Percentiles rank a stretch among this genome's conserved stretches.
These are phyloP conservation scores for Poeciliopsis turrubarensis DNA, from an alignment of 2,113 vertebrate genomes.

Conservation along the genomic window DNA sequence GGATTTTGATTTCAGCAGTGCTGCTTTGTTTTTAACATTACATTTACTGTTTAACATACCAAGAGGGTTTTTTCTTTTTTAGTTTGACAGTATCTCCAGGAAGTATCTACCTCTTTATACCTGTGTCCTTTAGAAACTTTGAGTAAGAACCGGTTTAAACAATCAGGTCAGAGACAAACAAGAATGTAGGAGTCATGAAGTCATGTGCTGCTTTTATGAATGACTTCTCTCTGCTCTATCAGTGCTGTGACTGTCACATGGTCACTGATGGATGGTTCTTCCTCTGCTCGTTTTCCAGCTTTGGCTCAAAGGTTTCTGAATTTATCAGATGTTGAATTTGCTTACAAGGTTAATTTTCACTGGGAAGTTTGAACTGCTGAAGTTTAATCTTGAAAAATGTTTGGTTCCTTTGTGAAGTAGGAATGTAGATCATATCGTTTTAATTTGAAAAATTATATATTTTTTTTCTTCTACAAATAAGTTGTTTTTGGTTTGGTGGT, in stretches of 20 bases:
- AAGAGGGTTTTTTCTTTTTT: neutral
- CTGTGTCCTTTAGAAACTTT: neutral
- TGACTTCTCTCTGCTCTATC: slow-evolving; percentile 66
- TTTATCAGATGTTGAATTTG: slow-evolving; percentile 18
- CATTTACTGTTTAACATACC: neutral
- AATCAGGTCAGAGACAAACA: slow-evolving; percentile 38
- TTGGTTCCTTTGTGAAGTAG: neutral
- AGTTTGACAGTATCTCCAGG: slow-evolving; percentile 4
- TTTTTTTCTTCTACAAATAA: too few relatives aligned
- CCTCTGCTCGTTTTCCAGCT: slow-evolving; percentile 24
- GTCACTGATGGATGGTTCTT: slow-evolving; percentile 61
- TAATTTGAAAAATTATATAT: too few relatives aligned
- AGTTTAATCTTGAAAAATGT: neutral
- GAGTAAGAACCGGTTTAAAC: slow-evolving; percentile 17
- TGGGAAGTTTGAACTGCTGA: too few relatives aligned
- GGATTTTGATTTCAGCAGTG: slow-evolving; percentile 10
- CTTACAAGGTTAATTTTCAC: neutral
- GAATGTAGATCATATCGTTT: too few relatives aligned
- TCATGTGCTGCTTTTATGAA: slow-evolving; percentile 77
- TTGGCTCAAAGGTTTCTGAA: slow-evolving; percentile 26
- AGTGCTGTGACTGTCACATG: slow-evolving; percentile 74
- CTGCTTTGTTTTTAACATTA: neutral
- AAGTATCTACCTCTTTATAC: neutral
- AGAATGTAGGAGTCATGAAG: slow-evolving; percentile 65
- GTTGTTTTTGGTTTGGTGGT: too few relatives aligned